Percentiles rank a stretch among this genome's conserved stretches.
Evolutionary conservation across 2,888 invertebrate genomes (phyloP).

Genomic region (Epistrophella euchroma): DNA sequence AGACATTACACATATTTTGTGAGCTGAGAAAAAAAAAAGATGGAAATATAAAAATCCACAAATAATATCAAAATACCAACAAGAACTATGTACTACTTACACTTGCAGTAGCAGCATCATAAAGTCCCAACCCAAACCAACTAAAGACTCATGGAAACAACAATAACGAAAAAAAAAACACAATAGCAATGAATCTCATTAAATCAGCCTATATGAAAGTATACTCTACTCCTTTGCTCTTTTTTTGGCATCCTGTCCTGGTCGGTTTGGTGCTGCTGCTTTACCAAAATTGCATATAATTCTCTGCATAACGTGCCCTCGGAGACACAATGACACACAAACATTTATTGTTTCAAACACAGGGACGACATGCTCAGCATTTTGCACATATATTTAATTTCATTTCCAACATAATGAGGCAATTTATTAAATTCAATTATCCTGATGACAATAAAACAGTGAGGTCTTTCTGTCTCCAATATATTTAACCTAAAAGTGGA

Average conservation of each 20-base stretch:
- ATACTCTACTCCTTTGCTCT: slow-evolving; percentile 17
- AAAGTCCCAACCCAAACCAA: slow-evolving; percentile 20
- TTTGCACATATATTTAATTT: slow-evolving; percentile 71
- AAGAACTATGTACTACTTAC: slow-evolving; percentile 56
- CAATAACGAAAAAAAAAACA: slow-evolving; percentile 19
- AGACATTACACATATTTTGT: slow-evolving; percentile 70
- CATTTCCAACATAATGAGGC: slow-evolving; percentile 81
- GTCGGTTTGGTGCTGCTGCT: background rate
- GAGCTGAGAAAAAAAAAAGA: slow-evolving; percentile 36
- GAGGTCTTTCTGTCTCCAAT: slow-evolving; percentile 49
- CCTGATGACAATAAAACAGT: slow-evolving; percentile 81
- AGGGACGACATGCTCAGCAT: slow-evolving; percentile 14
- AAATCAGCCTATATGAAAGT: slow-evolving; percentile 69
- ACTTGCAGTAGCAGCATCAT: slow-evolving; percentile 17
- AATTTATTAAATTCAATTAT: slow-evolving; percentile 84
- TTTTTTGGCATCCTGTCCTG: slow-evolving; percentile 9
- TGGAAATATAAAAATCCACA: slow-evolving; percentile 29
- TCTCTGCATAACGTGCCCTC: slow-evolving; percentile 72
- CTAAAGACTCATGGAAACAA: background rate
- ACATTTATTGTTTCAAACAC: slow-evolving; percentile 11
- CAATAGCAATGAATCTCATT: slow-evolving; percentile 72
- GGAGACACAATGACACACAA: slow-evolving; percentile 24
- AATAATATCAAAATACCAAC: slow-evolving; percentile 45
- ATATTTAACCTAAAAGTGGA: slow-evolving; percentile 33
- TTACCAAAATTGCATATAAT: slow-evolving; percentile 69